Conservation (phyloP, 2,113 vertebrate genomes). For the Oreochromis aureus region DNA sequence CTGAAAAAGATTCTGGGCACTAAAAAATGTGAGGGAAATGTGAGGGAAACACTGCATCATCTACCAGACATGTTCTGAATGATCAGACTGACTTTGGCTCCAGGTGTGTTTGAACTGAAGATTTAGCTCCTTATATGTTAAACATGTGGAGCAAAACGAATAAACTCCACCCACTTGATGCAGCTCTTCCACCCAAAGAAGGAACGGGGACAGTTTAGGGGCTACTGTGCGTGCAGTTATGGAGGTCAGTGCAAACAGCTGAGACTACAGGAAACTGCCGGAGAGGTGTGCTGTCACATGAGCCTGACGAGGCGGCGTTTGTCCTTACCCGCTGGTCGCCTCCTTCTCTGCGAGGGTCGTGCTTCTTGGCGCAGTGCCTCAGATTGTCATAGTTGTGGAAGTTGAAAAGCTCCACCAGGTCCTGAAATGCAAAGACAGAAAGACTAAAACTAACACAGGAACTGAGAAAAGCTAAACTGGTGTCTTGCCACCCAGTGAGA, state of each 20-base stretch:
- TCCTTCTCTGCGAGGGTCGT: slow-evolving; percentile 94
- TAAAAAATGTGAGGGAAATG: not conserved
- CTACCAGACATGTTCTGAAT: rapidly evolving
- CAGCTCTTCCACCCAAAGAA: not conserved
- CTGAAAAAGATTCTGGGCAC: not conserved
- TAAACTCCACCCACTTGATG: not conserved
- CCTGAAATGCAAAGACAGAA: slow-evolving; percentile 68
- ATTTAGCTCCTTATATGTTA: not conserved
- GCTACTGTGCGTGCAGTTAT: not conserved
- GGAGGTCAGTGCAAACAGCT: not conserved
- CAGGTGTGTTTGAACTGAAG: not conserved
- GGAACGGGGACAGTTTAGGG: not conserved
- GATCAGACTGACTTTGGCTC: not conserved
- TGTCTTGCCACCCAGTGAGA: not conserved
- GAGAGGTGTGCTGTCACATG: not conserved
- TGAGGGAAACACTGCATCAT: not conserved
- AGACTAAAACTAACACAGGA: not conserved
- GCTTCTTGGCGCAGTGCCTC: slow-evolving; percentile 96
- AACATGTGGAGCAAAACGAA: not conserved
- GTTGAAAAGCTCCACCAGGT: slow-evolving; percentile 94
- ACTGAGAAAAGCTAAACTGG: not conserved
- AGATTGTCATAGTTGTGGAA: slow-evolving; percentile 99
- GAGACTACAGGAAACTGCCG: not conserved
- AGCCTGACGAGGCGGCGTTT: not conserved
- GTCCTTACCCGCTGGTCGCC: slow-evolving; percentile 96